These are phyloP conservation scores for Oryzias curvinotus DNA, from an alignment of 2,113 vertebrate genomes.

Conservation along the genomic window DNA sequence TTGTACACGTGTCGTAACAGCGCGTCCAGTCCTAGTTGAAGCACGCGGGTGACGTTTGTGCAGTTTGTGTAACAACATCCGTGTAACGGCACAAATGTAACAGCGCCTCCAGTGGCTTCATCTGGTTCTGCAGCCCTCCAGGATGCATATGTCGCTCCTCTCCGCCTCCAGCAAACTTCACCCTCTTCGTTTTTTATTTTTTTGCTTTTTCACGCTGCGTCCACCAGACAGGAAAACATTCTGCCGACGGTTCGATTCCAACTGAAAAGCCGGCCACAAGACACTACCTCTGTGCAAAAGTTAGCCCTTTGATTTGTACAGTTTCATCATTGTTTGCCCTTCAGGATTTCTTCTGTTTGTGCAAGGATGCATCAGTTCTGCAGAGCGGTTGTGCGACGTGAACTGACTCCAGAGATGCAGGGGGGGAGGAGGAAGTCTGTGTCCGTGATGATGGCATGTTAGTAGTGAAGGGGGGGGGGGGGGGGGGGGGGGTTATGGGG, in stretches of 20 bases:
- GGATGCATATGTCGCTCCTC: conserved; percentile 64
- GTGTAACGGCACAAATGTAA: conserved; percentile 61
- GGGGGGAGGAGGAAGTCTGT: conserved; percentile 5
- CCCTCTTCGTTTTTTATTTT: background rate
- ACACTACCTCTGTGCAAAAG: conserved; percentile 68
- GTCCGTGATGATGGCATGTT: conserved; percentile 15
- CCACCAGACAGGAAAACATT: conserved; percentile 27
- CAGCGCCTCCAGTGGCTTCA: conserved; percentile 58
- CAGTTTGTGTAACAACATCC: conserved; percentile 9
- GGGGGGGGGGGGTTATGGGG: background rate
- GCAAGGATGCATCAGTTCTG: conserved; percentile 64
- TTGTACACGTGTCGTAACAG: conserved; percentile 48
- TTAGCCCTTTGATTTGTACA: conserved; percentile 70
- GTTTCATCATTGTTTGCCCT: conserved; percentile 41
- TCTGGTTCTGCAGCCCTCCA: background rate
- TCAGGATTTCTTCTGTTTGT: conserved; percentile 56
- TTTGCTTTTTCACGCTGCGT: background rate
- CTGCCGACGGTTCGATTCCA: conserved; percentile 43
- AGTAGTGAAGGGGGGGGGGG: background rate
- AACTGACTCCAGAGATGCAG: conserved; percentile 19
- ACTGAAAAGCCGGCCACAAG: conserved; percentile 32
- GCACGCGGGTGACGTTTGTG: conserved; percentile 32
- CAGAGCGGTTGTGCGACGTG: conserved; percentile 45
- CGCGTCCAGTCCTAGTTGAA: conserved; percentile 34
- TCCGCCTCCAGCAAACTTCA: conserved; percentile 2